Percentiles rank a stretch among this genome's conserved stretches.
phyloP scores from a whole-genome alignment of 1,140 invertebrate species.

The Eciton burchellii region DNA sequence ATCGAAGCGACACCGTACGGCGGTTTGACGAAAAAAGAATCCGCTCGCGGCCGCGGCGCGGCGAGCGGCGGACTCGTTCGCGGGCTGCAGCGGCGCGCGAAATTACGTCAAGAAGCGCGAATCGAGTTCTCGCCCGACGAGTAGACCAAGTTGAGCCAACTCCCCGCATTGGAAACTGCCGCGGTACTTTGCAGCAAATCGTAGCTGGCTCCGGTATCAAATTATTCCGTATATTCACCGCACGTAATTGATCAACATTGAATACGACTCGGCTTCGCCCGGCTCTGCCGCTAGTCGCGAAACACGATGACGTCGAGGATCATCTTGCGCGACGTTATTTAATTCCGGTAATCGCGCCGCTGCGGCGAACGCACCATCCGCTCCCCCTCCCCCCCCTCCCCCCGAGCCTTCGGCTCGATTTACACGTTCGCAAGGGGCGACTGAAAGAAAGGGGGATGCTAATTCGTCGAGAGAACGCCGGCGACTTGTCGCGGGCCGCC shows the following conservation, averaged over 20 bases:
- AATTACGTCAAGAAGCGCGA: slow-evolving; percentile 52
- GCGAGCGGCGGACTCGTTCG: slow-evolving; percentile 20
- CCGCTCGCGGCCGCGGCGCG: background rate
- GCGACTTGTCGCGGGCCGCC: background rate
- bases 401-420: too few species aligned
- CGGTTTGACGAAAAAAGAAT: slow-evolving; percentile 25
- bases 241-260: slow-evolving; percentile 35
- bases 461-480: too few species aligned
- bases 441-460: too few species aligned
- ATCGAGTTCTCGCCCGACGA: slow-evolving; percentile 44
- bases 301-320: slow-evolving; percentile 43
- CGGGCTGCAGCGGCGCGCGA: slow-evolving; percentile 10
- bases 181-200: slow-evolving; percentile 30
- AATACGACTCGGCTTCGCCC: slow-evolving; percentile 22
- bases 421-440: too few species aligned
- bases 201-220: slow-evolving; percentile 33
- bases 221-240: slow-evolving; percentile 46
- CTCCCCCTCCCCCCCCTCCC: too few species aligned
- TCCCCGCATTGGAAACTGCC: slow-evolving; percentile 24
- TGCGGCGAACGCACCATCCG: too few species aligned
- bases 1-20: slow-evolving; percentile 19
- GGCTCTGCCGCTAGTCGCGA: background rate
- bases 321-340: slow-evolving; percentile 15
- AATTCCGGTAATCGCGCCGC: background rate
- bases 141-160: slow-evolving; percentile 52